These are phyloP conservation scores for Thryonomys swinderianus DNA, from an alignment of 2,113 vertebrate genomes.

Conservation along the genomic window DNA sequence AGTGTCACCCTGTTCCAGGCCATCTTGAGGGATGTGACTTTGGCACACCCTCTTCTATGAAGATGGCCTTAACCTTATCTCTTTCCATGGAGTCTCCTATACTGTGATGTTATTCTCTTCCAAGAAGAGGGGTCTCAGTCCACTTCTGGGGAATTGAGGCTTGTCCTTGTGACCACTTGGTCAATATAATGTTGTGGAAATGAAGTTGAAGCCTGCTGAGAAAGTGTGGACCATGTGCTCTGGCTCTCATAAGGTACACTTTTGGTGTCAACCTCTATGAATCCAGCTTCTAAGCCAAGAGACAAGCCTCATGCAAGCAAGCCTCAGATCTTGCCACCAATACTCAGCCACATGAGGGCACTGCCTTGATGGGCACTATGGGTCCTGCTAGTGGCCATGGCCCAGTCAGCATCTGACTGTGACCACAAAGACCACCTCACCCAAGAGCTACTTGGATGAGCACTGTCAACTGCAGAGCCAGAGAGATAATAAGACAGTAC, in stretches of 20 bases:
- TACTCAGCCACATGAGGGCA: rapidly evolving
- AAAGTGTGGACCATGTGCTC: neutral
- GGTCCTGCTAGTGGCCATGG: neutral
- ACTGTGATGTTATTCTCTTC: too few species aligned
- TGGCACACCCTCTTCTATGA: neutral
- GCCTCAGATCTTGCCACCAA: rapidly evolving
- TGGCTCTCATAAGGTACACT: neutral
- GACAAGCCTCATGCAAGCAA: rapidly evolving
- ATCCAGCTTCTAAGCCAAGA: rapidly evolving
- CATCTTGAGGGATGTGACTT: rapidly evolving
- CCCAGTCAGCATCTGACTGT: neutral
- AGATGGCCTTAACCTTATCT: neutral
- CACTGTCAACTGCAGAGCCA: neutral
- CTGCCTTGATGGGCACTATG: neutral
- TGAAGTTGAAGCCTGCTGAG: neutral
- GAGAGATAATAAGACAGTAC: neutral
- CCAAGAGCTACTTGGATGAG: neutral
- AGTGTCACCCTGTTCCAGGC: rapidly evolving
- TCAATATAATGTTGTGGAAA: neutral
- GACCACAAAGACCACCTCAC: too few species aligned
- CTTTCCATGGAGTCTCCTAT: rapidly evolving
- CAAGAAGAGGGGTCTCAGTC: neutral
- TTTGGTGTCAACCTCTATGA: neutral
- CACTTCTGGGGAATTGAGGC: neutral
- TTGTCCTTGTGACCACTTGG: neutral